These are phyloP conservation scores for Meda fulgida DNA, from an alignment of 2,797 vertebrate genomes.

Conservation along the genomic window DNA sequence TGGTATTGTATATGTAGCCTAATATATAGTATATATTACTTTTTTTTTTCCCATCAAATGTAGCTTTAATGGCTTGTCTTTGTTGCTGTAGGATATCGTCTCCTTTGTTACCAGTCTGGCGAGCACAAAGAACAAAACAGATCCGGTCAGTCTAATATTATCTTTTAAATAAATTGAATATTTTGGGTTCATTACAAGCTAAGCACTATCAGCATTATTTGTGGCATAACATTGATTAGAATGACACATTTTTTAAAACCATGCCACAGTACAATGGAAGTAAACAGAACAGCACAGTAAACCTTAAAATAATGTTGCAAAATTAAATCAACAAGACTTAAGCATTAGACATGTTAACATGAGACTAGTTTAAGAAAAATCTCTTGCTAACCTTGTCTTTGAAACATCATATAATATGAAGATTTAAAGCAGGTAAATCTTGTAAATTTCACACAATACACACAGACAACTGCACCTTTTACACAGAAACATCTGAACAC, in stretches of 20 bases:
- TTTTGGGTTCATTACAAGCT: background rate
- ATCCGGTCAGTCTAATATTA: slow-evolving; percentile 68
- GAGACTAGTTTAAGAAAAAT: background rate
- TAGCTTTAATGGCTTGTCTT: slow-evolving; percentile 13
- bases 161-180: background rate
- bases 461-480: background rate
- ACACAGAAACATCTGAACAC: background rate
- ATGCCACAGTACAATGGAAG: background rate
- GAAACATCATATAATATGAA: background rate
- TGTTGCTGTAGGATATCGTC: slow-evolving; percentile 61
- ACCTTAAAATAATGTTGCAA: background rate
- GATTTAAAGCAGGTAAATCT: background rate
- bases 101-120: slow-evolving; percentile 70
- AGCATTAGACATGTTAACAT: background rate
- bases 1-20: background rate
- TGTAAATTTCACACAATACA: background rate
- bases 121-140: slow-evolving; percentile 66
- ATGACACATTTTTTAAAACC: background rate
- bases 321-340: background rate
- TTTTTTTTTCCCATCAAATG: background rate
- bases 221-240: background rate
- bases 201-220: background rate
- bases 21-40: background rate
- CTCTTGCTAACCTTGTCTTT: background rate
- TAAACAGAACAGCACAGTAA: background rate